phyloP scores from a whole-genome alignment of 2,888 invertebrate genomes.

The Mythimna pallens region DNA sequence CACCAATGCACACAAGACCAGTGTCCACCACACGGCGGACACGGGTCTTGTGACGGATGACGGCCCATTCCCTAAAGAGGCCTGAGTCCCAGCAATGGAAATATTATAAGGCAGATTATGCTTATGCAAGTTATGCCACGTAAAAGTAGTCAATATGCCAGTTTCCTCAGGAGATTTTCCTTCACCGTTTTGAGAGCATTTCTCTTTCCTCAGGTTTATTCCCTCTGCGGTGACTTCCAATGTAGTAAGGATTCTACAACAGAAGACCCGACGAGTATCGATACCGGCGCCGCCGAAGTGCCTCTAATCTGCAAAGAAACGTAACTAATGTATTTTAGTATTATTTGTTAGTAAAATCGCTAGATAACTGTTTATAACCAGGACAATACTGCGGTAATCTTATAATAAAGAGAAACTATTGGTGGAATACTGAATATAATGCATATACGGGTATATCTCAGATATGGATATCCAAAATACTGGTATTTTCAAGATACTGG shows the following conservation, averaged over 20 bases:
- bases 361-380: constrained; percentile 10
- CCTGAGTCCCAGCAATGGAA: too few species aligned
- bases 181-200: neutral
- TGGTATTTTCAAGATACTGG: neutral
- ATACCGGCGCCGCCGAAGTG: constrained; percentile 4
- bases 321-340: constrained; percentile 31
- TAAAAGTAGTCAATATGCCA: too few species aligned
- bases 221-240: constrained; percentile 67
- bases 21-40: too few species aligned
- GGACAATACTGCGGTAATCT: neutral
- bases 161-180: too few species aligned
- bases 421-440: neutral
- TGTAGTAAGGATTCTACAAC: constrained; percentile 29
- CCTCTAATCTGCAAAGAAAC: constrained; percentile 51
- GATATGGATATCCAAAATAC: constrained; percentile 6
- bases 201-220: constrained; percentile 55
- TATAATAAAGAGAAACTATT: neutral
- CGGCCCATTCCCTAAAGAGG: too few species aligned
- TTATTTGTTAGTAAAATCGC: constrained; percentile 8
- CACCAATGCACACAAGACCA: too few species aligned
- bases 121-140: too few species aligned
- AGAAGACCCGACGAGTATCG: constrained; percentile 17
- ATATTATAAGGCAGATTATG: too few species aligned
- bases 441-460: neutral
- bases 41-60: too few species aligned